Evolutionary conservation across 2,888 invertebrate species (phyloP), one percentile per base, ranked within the genome.

Genomic region (Tachina lurida): DNA sequence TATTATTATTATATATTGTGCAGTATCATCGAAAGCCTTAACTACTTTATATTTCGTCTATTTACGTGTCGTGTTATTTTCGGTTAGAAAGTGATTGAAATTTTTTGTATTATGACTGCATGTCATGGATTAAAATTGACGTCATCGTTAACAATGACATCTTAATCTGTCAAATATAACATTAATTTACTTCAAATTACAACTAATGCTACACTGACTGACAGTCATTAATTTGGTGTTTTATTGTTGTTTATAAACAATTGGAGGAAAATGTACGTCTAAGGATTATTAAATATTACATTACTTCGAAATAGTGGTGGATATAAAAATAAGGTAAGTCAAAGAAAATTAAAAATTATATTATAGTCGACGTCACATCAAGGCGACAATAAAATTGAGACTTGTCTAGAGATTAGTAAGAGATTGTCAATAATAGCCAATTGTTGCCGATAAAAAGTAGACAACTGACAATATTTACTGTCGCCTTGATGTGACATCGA

Each of bases 131-230:
- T 62, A 54, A 56, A 54, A 62, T 60, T 75, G 63, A 70, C 45
- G 68, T 84, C 84, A 79, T 70, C 56, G 15, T 63, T 75, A 22
- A 15, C 15, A 70, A 63, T 45, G 56, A 41, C 78, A 63, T 56
- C 62, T 47, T 73, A 73, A 78, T 68, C 67, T 74, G 31, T 79
- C 31, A 45, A 49, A 17, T 49, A 45, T 31, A 60, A 56, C 17
- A 47, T 52, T 58, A 22, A 43, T 7, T 4, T 8, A 49, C 3
- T 49, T 45, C 22, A 15, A 43, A 7, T 5, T 19, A 62, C 4
- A 43, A 10, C 43, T 13, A 54, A n/a, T 52, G 31, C 31, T 9
- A 47, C 8, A 54, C 3, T 12, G 54, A 31, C 54, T 49, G 58
- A 45, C 74, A 68, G 74, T 43, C 15, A 22, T 76, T 56, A 58